These are phyloP conservation scores for Arvicola amphibius DNA, from an alignment of 2,797 vertebrate species.

Conservation along the genomic window DNA sequence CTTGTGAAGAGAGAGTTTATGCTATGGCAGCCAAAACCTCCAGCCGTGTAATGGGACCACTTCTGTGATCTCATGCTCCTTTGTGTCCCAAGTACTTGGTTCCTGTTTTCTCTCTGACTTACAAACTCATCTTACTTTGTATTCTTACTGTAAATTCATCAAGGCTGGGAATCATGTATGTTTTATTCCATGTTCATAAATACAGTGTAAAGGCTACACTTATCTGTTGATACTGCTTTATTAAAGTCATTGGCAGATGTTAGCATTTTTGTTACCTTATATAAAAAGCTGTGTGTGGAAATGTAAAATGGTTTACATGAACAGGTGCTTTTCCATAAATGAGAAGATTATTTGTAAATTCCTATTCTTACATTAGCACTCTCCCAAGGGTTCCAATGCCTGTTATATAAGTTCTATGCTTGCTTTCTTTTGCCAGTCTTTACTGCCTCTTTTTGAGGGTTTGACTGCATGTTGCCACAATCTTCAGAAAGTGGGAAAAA, in stretches of 20 bases:
- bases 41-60: background rate
- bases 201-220: background rate
- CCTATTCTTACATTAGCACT: background rate
- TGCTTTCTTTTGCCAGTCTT: background rate
- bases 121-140: background rate
- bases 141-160: background rate
- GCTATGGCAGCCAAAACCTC: background rate
- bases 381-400: background rate
- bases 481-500: background rate
- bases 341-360: background rate
- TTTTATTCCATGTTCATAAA: background rate
- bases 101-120: background rate
- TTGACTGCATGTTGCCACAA: background rate
- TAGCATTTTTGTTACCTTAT: conserved; percentile 11
- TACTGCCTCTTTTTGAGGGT: background rate
- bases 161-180: background rate
- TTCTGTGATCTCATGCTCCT: background rate
- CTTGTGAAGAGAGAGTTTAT: background rate
- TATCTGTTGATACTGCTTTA: background rate
- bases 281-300: background rate
- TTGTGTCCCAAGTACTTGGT: background rate
- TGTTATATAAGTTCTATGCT: background rate
- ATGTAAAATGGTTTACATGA: background rate
- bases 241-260: background rate
- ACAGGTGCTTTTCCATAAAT: background rate